Evolutionary conservation across 2,888 invertebrate species (phyloP).

Genomic region (Ceratothoa steindachneri): DNA sequence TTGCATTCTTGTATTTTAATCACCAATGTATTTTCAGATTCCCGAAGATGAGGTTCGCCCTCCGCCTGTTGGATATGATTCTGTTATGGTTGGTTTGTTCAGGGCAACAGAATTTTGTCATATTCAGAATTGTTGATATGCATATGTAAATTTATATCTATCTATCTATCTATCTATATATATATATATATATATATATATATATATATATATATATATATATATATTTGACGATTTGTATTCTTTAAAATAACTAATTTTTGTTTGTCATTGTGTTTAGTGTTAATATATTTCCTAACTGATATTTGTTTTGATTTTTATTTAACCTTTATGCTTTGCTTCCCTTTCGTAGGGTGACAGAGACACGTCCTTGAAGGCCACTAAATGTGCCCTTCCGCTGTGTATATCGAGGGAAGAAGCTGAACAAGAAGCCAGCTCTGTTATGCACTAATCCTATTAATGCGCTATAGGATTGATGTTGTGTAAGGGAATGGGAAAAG

Average conservation of each 20-base stretch:
- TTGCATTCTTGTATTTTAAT: too few species aligned
- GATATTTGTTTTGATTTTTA: neutral
- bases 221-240: neutral
- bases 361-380: too few species aligned
- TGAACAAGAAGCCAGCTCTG: too few species aligned
- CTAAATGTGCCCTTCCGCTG: too few species aligned
- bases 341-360: neutral
- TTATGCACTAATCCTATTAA: too few species aligned
- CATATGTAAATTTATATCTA: neutral
- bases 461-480: too few species aligned
- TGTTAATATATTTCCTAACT: neutral
- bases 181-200: constrained; percentile 10
- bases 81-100: neutral
- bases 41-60: neutral
- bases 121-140: neutral
- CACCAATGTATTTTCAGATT: too few species aligned
- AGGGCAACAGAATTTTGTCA: neutral
- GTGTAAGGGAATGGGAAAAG: too few species aligned
- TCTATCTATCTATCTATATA: constrained; percentile 1
- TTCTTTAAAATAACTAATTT: neutral
- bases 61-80: neutral
- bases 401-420: too few species aligned
- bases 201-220: constrained; percentile 12
- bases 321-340: neutral
- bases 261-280: neutral